Percentiles rank a stretch among this genome's conserved stretches.
phyloP scores from a whole-genome alignment of 2,113 vertebrate genomes.

The Mixornis gularis region DNA sequence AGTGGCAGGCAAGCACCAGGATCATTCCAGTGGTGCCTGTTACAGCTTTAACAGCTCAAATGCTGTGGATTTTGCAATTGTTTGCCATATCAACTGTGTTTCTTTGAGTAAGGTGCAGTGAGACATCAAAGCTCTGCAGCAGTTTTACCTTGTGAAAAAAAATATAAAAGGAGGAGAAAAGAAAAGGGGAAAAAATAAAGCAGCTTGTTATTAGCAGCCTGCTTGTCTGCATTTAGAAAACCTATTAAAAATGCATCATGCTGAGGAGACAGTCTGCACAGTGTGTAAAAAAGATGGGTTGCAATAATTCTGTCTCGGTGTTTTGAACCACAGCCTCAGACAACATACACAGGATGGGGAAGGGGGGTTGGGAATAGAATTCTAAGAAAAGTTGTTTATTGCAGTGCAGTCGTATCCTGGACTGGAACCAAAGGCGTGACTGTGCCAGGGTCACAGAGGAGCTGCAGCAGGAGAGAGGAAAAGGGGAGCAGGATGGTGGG shows the following conservation, averaged over 20 bases:
- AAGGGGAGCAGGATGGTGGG: not conserved
- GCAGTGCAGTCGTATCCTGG: conserved; percentile 50
- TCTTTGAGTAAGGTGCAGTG: conserved; percentile 3
- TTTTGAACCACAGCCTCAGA: conserved; percentile 67
- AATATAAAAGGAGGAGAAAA: not conserved
- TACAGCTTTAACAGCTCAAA: not conserved
- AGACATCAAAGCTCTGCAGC: conserved; percentile 23
- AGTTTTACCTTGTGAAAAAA: conserved; percentile 17
- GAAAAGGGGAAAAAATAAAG: not conserved
- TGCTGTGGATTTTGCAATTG: not conserved
- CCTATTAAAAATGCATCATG: conserved; percentile 64
- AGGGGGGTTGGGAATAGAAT: not conserved
- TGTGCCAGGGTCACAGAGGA: not conserved
- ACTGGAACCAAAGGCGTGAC: not conserved
- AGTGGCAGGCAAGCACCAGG: not conserved
- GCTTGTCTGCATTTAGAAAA: conserved; percentile 60
- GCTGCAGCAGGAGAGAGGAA: not conserved
- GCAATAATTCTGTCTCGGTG: conserved; percentile 72
- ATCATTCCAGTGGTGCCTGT: not conserved
- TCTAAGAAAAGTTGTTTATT: conserved; percentile 63
- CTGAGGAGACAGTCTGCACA: conserved; percentile 64
- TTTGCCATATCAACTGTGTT: not conserved
- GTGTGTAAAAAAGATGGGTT: conserved; percentile 57
- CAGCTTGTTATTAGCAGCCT: conserved; percentile 56
- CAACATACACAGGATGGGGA: conserved; percentile 49